Conservation (phyloP, 2,888 invertebrate species). For the Liodrosophila aerea region DNA sequence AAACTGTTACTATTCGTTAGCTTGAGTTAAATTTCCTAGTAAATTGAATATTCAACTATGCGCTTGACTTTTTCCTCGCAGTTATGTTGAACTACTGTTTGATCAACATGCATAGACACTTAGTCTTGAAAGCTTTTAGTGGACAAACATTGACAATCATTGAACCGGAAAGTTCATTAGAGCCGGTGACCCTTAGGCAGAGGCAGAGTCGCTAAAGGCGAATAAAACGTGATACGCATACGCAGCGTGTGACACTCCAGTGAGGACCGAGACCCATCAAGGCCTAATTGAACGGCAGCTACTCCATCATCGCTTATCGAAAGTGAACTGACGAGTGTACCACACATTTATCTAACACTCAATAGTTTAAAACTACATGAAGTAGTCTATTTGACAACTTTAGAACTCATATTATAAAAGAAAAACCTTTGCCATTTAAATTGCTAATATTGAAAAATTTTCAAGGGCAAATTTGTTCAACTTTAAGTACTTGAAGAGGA, state of each 20-base stretch:
- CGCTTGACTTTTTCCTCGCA: too few species aligned
- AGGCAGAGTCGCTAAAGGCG: conserved; percentile 4
- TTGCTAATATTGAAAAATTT: too few species aligned
- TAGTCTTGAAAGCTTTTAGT: conserved; percentile 50
- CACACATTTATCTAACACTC: too few species aligned
- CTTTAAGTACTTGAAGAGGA: conserved; percentile 1
- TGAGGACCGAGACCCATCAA: conserved; percentile 44
- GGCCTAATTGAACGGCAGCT: conserved; percentile 49
- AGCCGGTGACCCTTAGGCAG: conserved; percentile 1
- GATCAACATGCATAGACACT: too few species aligned
- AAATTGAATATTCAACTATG: not conserved
- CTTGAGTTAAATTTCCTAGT: not conserved
- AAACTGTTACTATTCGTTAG: too few species aligned
- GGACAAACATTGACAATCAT: conserved; percentile 42
- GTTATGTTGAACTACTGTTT: not conserved
- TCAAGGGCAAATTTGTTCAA: conserved; percentile 1
- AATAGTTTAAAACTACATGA: too few species aligned
- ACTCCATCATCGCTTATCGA: conserved; percentile 39
- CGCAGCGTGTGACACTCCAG: conserved; percentile 37
- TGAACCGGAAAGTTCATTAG: conserved; percentile 41
- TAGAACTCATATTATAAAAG: too few species aligned
- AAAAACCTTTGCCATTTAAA: too few species aligned
- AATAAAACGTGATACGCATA: conserved; percentile 30
- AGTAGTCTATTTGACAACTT: too few species aligned
- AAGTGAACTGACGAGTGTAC: conserved; percentile 27